Evolutionary conservation across 2,113 vertebrate species (phyloP).

Genomic region (Ibidorhyncha struthersii): DNA sequence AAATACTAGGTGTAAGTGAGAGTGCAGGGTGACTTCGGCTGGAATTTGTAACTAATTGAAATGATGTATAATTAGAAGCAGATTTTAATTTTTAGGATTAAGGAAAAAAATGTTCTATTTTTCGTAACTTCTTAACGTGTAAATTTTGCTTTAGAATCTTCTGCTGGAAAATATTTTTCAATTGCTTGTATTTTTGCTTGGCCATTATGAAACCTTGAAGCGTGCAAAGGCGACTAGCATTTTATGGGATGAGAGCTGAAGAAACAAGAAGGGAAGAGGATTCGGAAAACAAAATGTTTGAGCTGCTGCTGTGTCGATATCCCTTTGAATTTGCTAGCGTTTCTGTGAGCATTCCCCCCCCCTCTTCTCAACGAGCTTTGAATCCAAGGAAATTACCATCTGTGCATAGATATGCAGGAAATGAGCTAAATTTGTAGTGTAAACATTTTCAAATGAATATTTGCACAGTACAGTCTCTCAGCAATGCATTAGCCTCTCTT

Average conservation of each 20-base stretch:
- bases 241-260: neutral
- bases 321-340: neutral
- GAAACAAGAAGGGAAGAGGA: neutral
- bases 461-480: constrained; percentile 55
- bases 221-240: neutral
- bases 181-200: neutral
- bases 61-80: neutral
- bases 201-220: neutral
- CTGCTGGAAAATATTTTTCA: neutral
- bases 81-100: neutral
- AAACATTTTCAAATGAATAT: constrained; percentile 69
- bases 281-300: neutral
- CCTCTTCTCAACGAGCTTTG: neutral
- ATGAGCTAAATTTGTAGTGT: constrained; percentile 62
- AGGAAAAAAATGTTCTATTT: neutral
- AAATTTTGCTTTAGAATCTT: neutral
- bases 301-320: neutral
- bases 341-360: neutral
- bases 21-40: neutral
- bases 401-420: constrained; percentile 60
- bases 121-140: neutral
- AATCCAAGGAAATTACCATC: constrained; percentile 42
- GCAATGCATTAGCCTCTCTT: constrained; percentile 56
- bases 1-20: neutral
- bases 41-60: neutral